Evolutionary conservation across 2,113 vertebrate species (phyloP).

Genomic region (Ailurus styani): DNA sequence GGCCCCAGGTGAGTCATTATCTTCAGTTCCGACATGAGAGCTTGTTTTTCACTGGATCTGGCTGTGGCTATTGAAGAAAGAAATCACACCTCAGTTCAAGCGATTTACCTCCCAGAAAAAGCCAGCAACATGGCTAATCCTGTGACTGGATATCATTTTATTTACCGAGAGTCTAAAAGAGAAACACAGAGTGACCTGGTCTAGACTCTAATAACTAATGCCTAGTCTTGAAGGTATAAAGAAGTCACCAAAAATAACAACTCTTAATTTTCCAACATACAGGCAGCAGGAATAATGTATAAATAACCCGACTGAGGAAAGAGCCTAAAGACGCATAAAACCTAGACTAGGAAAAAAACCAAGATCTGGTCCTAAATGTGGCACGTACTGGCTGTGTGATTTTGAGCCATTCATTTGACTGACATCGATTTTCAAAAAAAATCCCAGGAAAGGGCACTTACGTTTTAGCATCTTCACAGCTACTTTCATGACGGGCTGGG

Average conservation of each 20-base stretch:
- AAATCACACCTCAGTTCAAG: background rate
- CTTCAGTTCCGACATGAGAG: slow-evolving; percentile 99
- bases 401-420: background rate
- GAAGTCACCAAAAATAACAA: background rate
- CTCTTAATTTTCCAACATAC: background rate
- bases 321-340: background rate
- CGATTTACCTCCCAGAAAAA: background rate
- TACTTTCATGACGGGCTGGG: slow-evolving; percentile 98
- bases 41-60: slow-evolving; percentile 97
- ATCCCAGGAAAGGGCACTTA: slow-evolving; percentile 78
- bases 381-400: background rate
- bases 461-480: slow-evolving; percentile 99
- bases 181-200: background rate
- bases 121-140: background rate
- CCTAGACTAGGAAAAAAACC: background rate
- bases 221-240: background rate
- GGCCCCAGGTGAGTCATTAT: slow-evolving; percentile 99
- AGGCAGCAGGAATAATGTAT: background rate
- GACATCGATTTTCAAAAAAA: background rate
- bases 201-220: background rate
- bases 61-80: slow-evolving; percentile 89
- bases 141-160: background rate
- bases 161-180: background rate
- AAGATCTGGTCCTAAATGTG: background rate
- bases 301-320: background rate